Evolutionary conservation across 2,888 invertebrate species (phyloP), one percentile per base, ranked within the genome.

Genomic region (Chalcosyrphus nemorum): DNA sequence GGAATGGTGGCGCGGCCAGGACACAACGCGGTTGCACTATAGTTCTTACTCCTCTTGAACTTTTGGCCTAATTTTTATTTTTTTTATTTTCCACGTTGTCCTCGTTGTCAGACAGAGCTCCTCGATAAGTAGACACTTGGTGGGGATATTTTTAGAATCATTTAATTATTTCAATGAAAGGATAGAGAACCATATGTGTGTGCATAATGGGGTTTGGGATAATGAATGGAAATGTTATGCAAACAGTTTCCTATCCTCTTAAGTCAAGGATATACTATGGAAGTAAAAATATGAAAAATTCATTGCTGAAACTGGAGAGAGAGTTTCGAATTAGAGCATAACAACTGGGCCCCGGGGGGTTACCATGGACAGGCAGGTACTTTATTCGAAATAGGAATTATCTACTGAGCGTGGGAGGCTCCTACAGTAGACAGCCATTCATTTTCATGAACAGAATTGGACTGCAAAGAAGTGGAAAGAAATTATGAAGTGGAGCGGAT

Each of bases 21-120:
- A 47, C 17, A 24, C 3, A 4, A 24, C 24, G 24, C 43, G 5
- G 11, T 27, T 63, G 47, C 52, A 56, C 11, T 50, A 24, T 27
- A 5, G n/a, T n/a, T n/a, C 41, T 19, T 35, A 45, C 38, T 77
- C 56, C 72, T 72, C 72, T 78, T 82, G 82, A 82, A 77, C 82
- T 82, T 77, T 68, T 82, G 77, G 4, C 82, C 78, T 56, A 77
- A 66, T 77, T n/a, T n/a, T n/a, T n/a, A n/a, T n/a, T n/a, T n/a
- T n/a, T n/a, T n/a, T n/a, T n/a, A n/a, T n/a, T n/a, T n/a, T n/a
- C n/a, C n/a, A 15, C 2, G 13, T 43, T 61, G 68, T 77, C 76
- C 70, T 70, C 43, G 61, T 45, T 77, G 61, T 29, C n/a, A 68
- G 59, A 29, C 68, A 45, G 57, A 41, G n/a, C 17, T 29, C 52